Conservation (phyloP, 2,888 invertebrate species). For the Plagodis dolabraria region DNA sequence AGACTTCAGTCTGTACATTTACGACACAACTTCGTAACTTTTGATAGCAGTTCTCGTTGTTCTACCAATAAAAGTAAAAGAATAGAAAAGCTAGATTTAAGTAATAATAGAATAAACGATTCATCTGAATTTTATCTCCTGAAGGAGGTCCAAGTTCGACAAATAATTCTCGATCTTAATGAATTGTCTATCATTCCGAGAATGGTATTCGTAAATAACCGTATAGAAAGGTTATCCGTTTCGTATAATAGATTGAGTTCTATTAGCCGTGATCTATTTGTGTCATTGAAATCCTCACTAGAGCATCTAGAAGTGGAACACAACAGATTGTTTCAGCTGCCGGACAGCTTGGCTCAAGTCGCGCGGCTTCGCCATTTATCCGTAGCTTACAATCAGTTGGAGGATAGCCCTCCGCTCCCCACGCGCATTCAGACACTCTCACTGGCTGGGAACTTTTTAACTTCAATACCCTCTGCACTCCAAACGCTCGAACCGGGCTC, state of each 20-base stretch:
- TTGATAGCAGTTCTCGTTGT: constrained; percentile 66
- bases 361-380: constrained; percentile 91
- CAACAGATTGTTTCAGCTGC: constrained; percentile 89
- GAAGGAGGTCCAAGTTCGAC: constrained; percentile 89
- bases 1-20: constrained; percentile 89
- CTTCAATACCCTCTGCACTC: constrained; percentile 89
- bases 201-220: constrained; percentile 88
- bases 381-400: constrained; percentile 89
- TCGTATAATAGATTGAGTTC: constrained; percentile 90
- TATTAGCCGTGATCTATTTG: constrained; percentile 89
- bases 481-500: constrained; percentile 90
- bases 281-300: constrained; percentile 88
- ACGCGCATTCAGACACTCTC: constrained; percentile 90
- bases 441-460: constrained; percentile 92
- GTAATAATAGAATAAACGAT: constrained; percentile 91
- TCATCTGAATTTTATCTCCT: constrained; percentile 88
- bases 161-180: constrained; percentile 93
- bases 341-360: constrained; percentile 88
- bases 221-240: constrained; percentile 90
- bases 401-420: constrained; percentile 86
- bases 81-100: constrained; percentile 93
- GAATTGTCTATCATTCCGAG: constrained; percentile 88
- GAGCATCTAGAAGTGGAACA: constrained; percentile 94
- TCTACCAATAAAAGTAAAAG: constrained; percentile 85
- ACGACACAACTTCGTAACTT: constrained; percentile 78